Evolutionary conservation across 2,888 invertebrate species (phyloP).

Genomic region (Congeria kusceri): DNA sequence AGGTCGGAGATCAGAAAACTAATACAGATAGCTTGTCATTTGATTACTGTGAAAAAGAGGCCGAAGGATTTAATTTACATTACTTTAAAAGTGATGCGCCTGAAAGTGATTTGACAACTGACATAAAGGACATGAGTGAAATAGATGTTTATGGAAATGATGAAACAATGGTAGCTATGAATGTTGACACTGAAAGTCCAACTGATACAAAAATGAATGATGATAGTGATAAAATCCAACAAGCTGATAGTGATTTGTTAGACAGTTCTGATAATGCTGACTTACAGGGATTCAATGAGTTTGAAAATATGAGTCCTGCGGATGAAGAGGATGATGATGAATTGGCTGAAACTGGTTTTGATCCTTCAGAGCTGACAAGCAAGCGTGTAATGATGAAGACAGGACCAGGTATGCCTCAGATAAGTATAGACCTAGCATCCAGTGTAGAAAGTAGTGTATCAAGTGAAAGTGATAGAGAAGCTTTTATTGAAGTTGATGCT

Average conservation of each 20-base stretch:
- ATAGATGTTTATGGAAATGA: background rate
- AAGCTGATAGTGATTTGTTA: background rate
- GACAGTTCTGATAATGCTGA: background rate
- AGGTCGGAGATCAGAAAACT: too few relatives aligned
- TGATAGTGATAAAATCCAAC: background rate
- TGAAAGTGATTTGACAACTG: too few relatives aligned
- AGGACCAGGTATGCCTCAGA: conserved; percentile 2
- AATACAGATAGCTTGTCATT: too few relatives aligned
- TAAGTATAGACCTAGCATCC: conserved; percentile 12
- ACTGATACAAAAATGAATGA: too few relatives aligned
- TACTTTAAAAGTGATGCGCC: too few relatives aligned
- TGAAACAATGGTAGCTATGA: background rate
- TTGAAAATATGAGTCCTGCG: background rate
- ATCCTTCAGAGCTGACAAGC: background rate
- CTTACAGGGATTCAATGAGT: background rate
- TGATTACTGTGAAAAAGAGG: too few relatives aligned
- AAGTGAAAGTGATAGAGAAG: background rate
- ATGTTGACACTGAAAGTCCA: background rate
- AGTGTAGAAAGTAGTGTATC: conserved; percentile 16
- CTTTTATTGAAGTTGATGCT: background rate
- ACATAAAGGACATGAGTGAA: too few relatives aligned
- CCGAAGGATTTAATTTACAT: too few relatives aligned
- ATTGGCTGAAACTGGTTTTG: background rate
- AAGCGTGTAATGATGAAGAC: background rate
- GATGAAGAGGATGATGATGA: background rate